These are phyloP conservation scores for Phymanthus crucifer DNA, from an alignment of 92 coral and sea anemone species.

Conservation along the genomic window DNA sequence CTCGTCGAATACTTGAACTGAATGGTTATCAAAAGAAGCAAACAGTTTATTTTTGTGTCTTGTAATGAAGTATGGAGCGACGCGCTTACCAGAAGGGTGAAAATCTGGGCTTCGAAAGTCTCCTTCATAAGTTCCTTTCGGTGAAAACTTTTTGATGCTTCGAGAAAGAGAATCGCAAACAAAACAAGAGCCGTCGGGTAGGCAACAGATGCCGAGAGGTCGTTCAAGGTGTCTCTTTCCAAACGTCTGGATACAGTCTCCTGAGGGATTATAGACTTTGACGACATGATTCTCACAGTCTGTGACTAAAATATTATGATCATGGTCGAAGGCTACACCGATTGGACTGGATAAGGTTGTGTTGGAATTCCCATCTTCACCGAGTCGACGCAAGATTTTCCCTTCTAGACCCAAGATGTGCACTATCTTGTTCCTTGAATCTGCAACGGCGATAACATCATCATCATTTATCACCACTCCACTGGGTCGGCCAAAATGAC, in stretches of 20 bases:
- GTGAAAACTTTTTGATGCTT: slow-evolving; percentile 69
- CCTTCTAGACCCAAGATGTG: slow-evolving; percentile 56
- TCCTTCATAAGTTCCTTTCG: slow-evolving; percentile 41
- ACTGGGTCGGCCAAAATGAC: slow-evolving; percentile 62
- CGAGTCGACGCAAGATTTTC: slow-evolving; percentile 21
- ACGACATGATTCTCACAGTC: slow-evolving; percentile 74
- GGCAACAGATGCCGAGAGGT: slow-evolving; percentile 73
- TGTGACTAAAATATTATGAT: slow-evolving; percentile 65
- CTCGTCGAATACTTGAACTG: slow-evolving; percentile 62
- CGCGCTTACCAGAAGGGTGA: slow-evolving; percentile 41
- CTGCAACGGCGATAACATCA: slow-evolving; percentile 71
- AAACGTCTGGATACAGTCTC: slow-evolving; percentile 56
- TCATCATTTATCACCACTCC: slow-evolving; percentile 57
- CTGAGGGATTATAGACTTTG: slow-evolving; percentile 57
- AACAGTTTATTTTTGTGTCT: slow-evolving; percentile 65
- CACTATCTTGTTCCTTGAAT: slow-evolving; percentile 68
- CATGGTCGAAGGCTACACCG: slow-evolving; percentile 65
- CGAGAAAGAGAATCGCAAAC: slow-evolving; percentile 78
- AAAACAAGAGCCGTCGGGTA: slow-evolving; percentile 50
- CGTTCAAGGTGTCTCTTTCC: slow-evolving; percentile 66
- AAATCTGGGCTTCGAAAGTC: slow-evolving; percentile 36
- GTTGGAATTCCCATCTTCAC: slow-evolving; percentile 20
- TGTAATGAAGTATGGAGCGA: slow-evolving; percentile 68
- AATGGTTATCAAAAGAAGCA: slow-evolving; percentile 63
- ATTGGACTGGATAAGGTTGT: slow-evolving; percentile 50